These are phyloP conservation scores for Odocoileus virginianus DNA, from an alignment of 2,113 vertebrate genomes.

Conservation along the genomic window DNA sequence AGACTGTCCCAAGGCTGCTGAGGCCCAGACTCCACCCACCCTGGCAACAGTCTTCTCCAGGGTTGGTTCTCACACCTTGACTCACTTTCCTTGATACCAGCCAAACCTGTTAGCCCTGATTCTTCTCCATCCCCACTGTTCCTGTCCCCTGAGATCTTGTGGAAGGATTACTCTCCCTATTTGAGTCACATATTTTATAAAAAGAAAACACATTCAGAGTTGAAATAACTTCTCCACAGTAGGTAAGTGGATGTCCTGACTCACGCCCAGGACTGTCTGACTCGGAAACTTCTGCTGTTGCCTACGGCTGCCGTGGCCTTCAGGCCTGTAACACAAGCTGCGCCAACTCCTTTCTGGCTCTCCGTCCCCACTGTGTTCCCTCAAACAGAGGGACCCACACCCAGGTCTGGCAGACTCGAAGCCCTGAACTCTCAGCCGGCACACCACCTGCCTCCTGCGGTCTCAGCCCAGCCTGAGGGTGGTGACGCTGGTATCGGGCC, in stretches of 20 bases:
- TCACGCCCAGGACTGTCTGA: not conserved
- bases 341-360: not conserved
- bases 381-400: not conserved
- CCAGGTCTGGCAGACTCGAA: not conserved
- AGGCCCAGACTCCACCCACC: not conserved
- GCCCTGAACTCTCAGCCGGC: not conserved
- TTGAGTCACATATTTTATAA: not conserved
- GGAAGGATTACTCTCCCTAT: not conserved
- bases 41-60: not conserved
- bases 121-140: not conserved
- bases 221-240: not conserved
- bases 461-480: not conserved
- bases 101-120: not conserved
- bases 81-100: not conserved
- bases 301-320: not conserved
- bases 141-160: not conserved
- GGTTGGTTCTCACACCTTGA: not conserved
- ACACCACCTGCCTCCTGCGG: not conserved
- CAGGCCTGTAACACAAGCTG: not conserved
- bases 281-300: not conserved
- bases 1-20: not conserved
- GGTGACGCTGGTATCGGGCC: not conserved
- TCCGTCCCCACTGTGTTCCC: not conserved
- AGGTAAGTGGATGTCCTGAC: not conserved
- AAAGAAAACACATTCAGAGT: not conserved